Conservation (phyloP, 2,113 vertebrate species). For the Copsychus sechellarum region DNA sequence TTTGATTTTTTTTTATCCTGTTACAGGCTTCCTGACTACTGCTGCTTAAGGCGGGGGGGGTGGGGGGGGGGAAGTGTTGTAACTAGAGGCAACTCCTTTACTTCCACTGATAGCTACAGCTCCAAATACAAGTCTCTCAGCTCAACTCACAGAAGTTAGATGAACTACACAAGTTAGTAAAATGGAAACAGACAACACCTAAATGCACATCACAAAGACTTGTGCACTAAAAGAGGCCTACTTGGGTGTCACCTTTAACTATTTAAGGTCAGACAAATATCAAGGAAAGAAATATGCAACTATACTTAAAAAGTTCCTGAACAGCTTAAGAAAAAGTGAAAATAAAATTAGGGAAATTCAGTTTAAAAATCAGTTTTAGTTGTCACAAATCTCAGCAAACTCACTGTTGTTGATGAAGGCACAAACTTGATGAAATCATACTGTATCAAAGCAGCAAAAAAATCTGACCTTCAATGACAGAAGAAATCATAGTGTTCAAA, state of each 20-base stretch:
- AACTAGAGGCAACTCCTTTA: constrained; percentile 39
- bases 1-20: constrained; percentile 53
- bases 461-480: not conserved
- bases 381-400: not conserved
- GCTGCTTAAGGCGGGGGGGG: not conserved
- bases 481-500: not conserved
- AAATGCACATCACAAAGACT: not conserved
- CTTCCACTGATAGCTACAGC: constrained; percentile 47
- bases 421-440: not conserved
- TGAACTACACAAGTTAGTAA: constrained; percentile 22
- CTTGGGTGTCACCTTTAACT: not conserved
- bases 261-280: not conserved
- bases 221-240: not conserved
- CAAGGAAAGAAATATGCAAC: not conserved
- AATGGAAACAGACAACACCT: constrained; percentile 20
- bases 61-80: not conserved
- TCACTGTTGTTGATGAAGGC: not conserved
- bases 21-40: constrained; percentile 36
- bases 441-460: not conserved
- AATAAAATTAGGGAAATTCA: not conserved
- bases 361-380: not conserved
- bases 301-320: not conserved
- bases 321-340: not conserved
- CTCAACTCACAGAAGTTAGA: constrained; percentile 38
- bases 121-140: not conserved